Evolutionary conservation across 2,113 vertebrate genomes (phyloP).

Genomic region (Pterocles gutturalis): DNA sequence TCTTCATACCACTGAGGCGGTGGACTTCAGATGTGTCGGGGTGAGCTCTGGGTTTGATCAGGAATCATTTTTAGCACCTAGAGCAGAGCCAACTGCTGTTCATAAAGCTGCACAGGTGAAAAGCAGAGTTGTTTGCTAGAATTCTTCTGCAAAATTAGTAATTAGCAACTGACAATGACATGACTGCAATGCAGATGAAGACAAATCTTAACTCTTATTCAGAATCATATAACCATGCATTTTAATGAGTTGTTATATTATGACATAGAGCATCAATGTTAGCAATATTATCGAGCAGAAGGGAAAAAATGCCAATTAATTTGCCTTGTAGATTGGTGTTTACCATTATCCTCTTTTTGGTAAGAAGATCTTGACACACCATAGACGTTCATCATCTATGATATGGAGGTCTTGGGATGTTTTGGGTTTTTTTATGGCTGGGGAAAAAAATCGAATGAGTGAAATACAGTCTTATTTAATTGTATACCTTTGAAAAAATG

Average conservation of each 20-base stretch:
- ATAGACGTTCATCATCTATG: no score
- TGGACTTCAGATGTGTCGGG: background rate
- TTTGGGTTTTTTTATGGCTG: background rate
- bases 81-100: background rate
- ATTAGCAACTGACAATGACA: background rate
- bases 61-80: background rate
- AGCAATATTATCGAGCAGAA: background rate
- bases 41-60: background rate
- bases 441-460: no score
- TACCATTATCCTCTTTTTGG: background rate
- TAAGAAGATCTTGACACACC: background rate
- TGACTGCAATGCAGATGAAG: background rate
- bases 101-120: background rate
- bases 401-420: background rate
- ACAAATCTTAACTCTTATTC: background rate
- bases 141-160: background rate
- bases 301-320: background rate
- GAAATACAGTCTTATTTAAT: background rate
- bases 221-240: background rate
- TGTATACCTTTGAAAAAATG: background rate
- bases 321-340: background rate
- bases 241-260: background rate
- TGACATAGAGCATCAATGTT: no score
- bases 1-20: background rate
- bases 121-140: background rate